Percentiles rank a stretch among this genome's conserved stretches.
These are phyloP conservation scores for Phalloptychus januarius DNA, from an alignment of 2,797 vertebrate species.

Conservation along the genomic window DNA sequence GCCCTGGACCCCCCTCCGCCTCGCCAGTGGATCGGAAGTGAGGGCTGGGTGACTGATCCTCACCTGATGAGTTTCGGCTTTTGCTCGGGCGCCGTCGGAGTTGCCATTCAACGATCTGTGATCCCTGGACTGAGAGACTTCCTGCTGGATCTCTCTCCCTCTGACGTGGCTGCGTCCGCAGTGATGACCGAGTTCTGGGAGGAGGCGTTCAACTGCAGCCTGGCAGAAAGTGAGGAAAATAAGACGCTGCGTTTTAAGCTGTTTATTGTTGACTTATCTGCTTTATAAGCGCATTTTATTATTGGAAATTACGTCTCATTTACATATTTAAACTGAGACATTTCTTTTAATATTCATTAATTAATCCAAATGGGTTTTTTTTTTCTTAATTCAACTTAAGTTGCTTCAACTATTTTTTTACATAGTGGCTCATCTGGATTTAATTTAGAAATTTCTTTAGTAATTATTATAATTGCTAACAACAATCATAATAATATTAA, in stretches of 20 bases:
- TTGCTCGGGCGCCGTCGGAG: conserved; percentile 70
- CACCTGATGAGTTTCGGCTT: conserved; percentile 53
- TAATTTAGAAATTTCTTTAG: background rate
- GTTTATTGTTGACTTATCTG: no score
- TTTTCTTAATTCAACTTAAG: background rate
- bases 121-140: conserved; percentile 74
- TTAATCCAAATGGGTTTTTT: background rate
- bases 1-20: conserved; percentile 45
- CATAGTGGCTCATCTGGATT: background rate
- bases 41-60: conserved; percentile 71
- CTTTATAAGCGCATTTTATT: background rate
- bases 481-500: no score
- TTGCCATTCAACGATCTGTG: conserved; percentile 65
- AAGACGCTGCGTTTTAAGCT: no score
- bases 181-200: conserved; percentile 76
- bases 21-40: conserved; percentile 76
- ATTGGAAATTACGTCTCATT: background rate
- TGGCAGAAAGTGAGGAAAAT: conserved; percentile 52
- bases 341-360: background rate
- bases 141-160: conserved; percentile 56
- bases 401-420: background rate
- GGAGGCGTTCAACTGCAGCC: conserved; percentile 67
- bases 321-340: background rate
- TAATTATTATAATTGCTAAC: no score
- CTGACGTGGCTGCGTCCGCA: conserved; percentile 48